phyloP scores from a whole-genome alignment of 2,888 invertebrate species.

The Petrolisthes cinctipes region DNA sequence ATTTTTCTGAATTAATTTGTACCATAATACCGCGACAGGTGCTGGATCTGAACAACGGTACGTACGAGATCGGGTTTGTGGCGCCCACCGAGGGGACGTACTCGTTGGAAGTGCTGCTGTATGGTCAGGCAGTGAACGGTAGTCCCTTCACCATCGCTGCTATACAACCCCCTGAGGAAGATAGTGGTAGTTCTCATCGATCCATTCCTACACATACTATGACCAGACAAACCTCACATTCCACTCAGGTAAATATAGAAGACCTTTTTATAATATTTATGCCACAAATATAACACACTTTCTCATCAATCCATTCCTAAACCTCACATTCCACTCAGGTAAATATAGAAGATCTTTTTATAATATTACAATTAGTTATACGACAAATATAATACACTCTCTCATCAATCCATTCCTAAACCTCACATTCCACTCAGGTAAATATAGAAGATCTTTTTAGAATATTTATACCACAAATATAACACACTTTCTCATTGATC shows the following conservation, averaged over 20 bases:
- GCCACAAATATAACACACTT: too few species aligned
- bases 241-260: constrained; percentile 49
- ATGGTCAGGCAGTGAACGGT: constrained; percentile 70
- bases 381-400: too few species aligned
- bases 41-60: constrained; percentile 69
- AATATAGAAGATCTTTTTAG: too few species aligned
- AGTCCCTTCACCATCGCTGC: constrained; percentile 69
- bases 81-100: constrained; percentile 70
- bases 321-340: too few species aligned
- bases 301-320: too few species aligned
- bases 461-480: too few species aligned
- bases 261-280: background rate
- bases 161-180: constrained; percentile 47
- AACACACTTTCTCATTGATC: background rate
- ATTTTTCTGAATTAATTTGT: constrained; percentile 19
- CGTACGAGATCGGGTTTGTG: constrained; percentile 70
- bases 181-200: constrained; percentile 67
- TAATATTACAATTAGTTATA: too few species aligned
- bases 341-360: too few species aligned
- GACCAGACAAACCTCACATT: constrained; percentile 54
- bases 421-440: too few species aligned
- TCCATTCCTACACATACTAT: constrained; percentile 41
- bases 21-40: constrained; percentile 63
- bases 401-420: too few species aligned
- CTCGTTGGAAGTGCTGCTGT: constrained; percentile 69